These are phyloP conservation scores for Odontamblyopus lacepedii DNA, from an alignment of 2,797 vertebrate genomes.

Conservation along the genomic window DNA sequence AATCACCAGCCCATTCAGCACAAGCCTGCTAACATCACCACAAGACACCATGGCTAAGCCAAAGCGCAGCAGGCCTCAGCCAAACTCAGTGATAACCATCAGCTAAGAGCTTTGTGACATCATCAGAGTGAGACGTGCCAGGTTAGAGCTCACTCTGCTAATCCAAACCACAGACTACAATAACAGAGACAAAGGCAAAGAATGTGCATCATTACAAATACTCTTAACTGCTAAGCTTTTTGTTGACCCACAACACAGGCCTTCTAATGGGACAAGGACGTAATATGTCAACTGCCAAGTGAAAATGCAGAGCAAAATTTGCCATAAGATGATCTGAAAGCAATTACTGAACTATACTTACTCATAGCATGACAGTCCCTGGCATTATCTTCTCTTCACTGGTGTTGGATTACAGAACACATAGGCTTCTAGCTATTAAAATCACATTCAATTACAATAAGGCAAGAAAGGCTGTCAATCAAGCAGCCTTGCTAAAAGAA, in stretches of 20 bases:
- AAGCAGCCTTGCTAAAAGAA: constrained; percentile 63
- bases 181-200: constrained; percentile 63
- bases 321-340: constrained; percentile 6
- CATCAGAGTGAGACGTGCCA: constrained; percentile 75
- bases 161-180: constrained; percentile 69
- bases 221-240: constrained; percentile 64
- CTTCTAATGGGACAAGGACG: constrained; percentile 30
- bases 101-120: constrained; percentile 79
- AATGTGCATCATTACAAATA: constrained; percentile 70
- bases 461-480: constrained; percentile 51
- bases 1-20: constrained; percentile 58
- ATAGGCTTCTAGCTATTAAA: constrained; percentile 66
- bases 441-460: constrained; percentile 75
- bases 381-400: constrained; percentile 41
- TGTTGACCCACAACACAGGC: constrained; percentile 57
- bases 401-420: constrained; percentile 68
- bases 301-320: constrained; percentile 11
- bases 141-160: constrained; percentile 60
- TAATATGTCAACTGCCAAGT: constrained; percentile 15
- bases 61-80: constrained; percentile 45
- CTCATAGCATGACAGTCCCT: constrained; percentile 33
- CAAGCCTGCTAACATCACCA: constrained; percentile 62
- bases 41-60: constrained; percentile 61
- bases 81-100: constrained; percentile 74
- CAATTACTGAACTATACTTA: constrained; percentile 21